phyloP scores from a whole-genome alignment of 2,113 vertebrate species.

The Agapornis roseicollis region DNA sequence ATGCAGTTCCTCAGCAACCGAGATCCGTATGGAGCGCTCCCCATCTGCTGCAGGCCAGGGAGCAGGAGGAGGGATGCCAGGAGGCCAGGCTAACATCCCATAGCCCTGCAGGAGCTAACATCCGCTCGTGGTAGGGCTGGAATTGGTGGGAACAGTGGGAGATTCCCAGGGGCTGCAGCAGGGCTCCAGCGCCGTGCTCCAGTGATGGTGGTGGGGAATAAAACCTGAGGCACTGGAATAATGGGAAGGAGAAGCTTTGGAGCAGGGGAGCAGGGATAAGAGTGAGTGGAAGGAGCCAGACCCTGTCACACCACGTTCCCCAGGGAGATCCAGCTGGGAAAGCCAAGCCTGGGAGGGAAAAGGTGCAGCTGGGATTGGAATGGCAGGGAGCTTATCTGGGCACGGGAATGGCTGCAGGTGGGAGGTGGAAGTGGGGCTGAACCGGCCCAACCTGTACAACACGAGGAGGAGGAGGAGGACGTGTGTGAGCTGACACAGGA shows the following conservation, averaged over 20 bases:
- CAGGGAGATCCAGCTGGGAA: background rate
- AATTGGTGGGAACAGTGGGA: background rate
- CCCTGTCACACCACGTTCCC: background rate
- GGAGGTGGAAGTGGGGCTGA: background rate
- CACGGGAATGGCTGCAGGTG: background rate
- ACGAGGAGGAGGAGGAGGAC: background rate
- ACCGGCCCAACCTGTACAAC: background rate
- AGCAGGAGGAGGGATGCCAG: background rate
- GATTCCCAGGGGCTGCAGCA: background rate
- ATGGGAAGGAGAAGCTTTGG: background rate
- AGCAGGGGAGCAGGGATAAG: background rate
- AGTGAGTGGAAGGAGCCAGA: background rate
- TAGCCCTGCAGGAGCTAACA: background rate
- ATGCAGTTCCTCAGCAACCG: background rate
- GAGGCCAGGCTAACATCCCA: background rate
- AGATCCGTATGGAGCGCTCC: background rate
- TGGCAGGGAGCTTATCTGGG: background rate
- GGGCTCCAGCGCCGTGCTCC: background rate
- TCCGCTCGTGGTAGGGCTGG: background rate
- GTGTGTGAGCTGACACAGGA: background rate
- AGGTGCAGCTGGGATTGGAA: background rate
- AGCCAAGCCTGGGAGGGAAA: background rate
- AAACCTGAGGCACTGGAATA: background rate
- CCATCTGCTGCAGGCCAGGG: background rate
- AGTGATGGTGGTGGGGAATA: background rate